These are phyloP conservation scores for Dioctria linearis DNA, from an alignment of 2,888 invertebrate genomes.

Conservation along the genomic window DNA sequence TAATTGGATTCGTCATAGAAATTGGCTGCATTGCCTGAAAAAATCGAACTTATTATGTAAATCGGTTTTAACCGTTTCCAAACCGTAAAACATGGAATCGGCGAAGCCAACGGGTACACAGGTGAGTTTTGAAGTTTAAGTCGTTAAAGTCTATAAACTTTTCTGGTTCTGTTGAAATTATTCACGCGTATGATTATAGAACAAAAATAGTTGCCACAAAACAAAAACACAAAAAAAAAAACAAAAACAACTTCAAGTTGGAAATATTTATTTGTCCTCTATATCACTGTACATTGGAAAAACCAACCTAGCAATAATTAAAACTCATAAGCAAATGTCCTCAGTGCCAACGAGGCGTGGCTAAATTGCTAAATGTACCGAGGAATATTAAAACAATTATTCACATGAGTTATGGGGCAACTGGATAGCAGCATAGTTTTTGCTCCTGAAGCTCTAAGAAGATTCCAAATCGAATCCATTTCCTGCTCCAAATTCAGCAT, in stretches of 20 bases:
- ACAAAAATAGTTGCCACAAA: too few species aligned
- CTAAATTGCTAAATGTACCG: slow-evolving; percentile 38
- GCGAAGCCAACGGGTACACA: too few species aligned
- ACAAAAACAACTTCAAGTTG: neutral
- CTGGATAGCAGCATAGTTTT: slow-evolving; percentile 21
- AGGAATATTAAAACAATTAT: slow-evolving; percentile 43
- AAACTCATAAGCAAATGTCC: slow-evolving; percentile 31
- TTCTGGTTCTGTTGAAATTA: too few species aligned
- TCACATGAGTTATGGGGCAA: slow-evolving; percentile 22
- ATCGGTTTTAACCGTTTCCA: too few species aligned
- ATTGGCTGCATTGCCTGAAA: too few species aligned
- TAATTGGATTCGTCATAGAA: too few species aligned
- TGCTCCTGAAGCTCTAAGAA: slow-evolving; percentile 16
- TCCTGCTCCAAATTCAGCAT: neutral
- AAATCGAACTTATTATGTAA: too few species aligned
- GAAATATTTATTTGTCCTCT: neutral
- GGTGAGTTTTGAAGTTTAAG: too few species aligned
- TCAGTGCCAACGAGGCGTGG: slow-evolving; percentile 30
- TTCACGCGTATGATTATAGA: too few species aligned
- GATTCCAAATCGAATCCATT: slow-evolving; percentile 25
- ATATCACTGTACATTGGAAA: neutral
- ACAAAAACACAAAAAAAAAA: too few species aligned
- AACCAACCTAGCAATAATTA: slow-evolving; percentile 10
- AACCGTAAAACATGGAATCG: too few species aligned
- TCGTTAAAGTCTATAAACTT: too few species aligned